A percentile compares a stretch with the other conserved stretches of the same genome.
These are phyloP conservation scores for Antheraea mylitta DNA, from an alignment of 1,140 invertebrate species.

Conservation along the genomic window DNA sequence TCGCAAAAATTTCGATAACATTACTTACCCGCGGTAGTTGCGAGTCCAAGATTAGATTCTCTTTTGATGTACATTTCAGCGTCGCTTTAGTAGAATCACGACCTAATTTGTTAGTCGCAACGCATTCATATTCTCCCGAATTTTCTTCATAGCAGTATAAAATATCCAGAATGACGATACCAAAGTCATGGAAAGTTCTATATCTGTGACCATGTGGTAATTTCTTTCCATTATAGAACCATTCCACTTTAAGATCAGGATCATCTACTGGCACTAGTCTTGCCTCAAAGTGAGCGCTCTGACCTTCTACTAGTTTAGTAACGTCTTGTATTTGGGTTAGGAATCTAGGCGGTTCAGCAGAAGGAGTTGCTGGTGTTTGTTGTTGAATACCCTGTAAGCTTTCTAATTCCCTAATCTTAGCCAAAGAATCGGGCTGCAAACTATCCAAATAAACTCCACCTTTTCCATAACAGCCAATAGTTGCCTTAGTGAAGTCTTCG, in stretches of 20 bases:
- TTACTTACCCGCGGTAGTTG: slow-evolving; percentile 90
- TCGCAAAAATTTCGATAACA: slow-evolving; percentile 5
- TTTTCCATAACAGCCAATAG: slow-evolving; percentile 89
- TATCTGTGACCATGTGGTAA: slow-evolving; percentile 95
- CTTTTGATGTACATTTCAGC: slow-evolving; percentile 92
- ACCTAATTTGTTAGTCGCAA: slow-evolving; percentile 95
- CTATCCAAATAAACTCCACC: slow-evolving; percentile 95
- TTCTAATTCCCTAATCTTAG: slow-evolving; percentile 94
- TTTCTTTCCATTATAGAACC: slow-evolving; percentile 96
- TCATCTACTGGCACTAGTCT: slow-evolving; percentile 94
- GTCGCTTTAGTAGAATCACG: slow-evolving; percentile 91
- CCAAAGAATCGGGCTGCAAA: slow-evolving; percentile 95
- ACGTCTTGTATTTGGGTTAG: slow-evolving; percentile 92
- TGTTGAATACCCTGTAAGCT: slow-evolving; percentile 81
- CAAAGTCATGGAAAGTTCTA: slow-evolving; percentile 98
- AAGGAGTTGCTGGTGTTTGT: slow-evolving; percentile 81
- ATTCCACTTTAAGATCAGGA: slow-evolving; percentile 95
- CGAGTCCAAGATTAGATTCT: slow-evolving; percentile 95
- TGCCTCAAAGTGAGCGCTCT: slow-evolving; percentile 96
- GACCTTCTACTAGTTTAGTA: slow-evolving; percentile 92
- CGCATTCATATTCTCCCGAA: slow-evolving; percentile 94
- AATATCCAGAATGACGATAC: slow-evolving; percentile 97
- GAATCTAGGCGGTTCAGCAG: slow-evolving; percentile 92
- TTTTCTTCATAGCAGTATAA: slow-evolving; percentile 98
- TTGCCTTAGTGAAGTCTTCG: slow-evolving; percentile 91